Conservation (phyloP, 2,888 invertebrate genomes). For the Bimastos eiseni region DNA sequence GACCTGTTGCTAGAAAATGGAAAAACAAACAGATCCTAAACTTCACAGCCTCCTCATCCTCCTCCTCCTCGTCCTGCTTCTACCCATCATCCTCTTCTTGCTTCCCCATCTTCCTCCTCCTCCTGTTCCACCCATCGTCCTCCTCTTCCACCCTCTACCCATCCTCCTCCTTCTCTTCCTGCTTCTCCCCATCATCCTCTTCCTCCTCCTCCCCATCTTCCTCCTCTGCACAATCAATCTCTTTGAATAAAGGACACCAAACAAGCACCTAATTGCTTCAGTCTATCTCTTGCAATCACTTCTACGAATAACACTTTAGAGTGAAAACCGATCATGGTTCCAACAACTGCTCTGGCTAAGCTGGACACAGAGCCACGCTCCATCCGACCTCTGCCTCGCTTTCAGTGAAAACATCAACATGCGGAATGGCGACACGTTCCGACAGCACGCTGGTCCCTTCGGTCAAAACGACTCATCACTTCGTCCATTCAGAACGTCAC, state of each 20-base stretch:
- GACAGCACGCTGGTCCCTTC: neutral
- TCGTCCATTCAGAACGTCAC: neutral
- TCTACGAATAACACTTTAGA: neutral
- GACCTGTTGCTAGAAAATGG: neutral
- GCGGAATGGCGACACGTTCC: neutral
- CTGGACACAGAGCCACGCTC: neutral
- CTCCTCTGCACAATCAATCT: too few relatives aligned
- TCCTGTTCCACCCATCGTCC: too few relatives aligned
- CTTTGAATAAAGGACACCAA: neutral
- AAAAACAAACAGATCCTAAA: constrained; percentile 9
- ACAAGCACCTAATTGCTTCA: neutral
- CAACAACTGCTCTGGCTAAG: neutral
- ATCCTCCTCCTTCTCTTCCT: too few relatives aligned
- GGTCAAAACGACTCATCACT: neutral
- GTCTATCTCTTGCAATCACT: neutral
- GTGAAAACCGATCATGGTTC: neutral
- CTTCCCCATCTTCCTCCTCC: too few relatives aligned
- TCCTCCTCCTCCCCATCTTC: too few relatives aligned
- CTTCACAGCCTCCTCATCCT: neutral
- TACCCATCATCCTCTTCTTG: too few relatives aligned
- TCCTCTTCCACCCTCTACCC: too few relatives aligned
- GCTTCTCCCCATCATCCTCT: too few relatives aligned
- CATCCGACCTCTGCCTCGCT: neutral
- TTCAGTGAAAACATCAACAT: neutral
- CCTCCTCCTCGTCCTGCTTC: too few relatives aligned